Evolutionary conservation across 2,113 vertebrate genomes (phyloP), one percentile per base, ranked within the genome.

Genomic region (Thalassarche chlororhynchos): DNA sequence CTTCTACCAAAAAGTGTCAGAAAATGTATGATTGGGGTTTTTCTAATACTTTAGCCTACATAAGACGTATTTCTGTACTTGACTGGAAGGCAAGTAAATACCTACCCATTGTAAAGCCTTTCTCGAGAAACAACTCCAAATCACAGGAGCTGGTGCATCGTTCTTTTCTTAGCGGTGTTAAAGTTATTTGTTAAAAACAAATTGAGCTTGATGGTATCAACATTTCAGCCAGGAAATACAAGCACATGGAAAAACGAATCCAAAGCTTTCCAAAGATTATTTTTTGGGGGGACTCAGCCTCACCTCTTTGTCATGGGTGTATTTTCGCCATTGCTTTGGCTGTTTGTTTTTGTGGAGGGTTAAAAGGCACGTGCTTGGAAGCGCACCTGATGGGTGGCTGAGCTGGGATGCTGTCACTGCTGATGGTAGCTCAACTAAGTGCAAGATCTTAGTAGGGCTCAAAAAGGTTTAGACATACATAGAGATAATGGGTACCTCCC

Each of bases 401-500:
- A 61, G 72, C 32, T 40, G 87, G 60, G 69, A 16, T 36, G 62
- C 34, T 89, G 51, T 25, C 9, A 1, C 18, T 36, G 15, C 47
- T 68, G 36, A 3, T 28, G 26, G 3, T 6, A 46, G 29, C 47
- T 62, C 42, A 14, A 2, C 29, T 5, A n/a, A 44, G 51, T 20
- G 49, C 31, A 21, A 8, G 55, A 5, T 71, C 49, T 70, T 24
- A 31, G 54, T 6, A 18, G 61, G 32, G 29, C 46, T 74, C n/a
- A 11, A 0, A 17, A n/a, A 66, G 57, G 44, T 79, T 71, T 38
- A 20, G 78, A 6, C 7, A 2, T 54, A 26, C 7, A 34, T 26
- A 0, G 31, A 79, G 46, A 3, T 70, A 14, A 57, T 13, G 8
- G 17, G 7, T 21, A 9, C 23, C 71, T 26, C 58, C 2, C 1